Evolutionary conservation across 64 coral and sea anemone species (phyloP), one percentile per base, ranked within the genome.

Genomic region (Montipora capricornis): DNA sequence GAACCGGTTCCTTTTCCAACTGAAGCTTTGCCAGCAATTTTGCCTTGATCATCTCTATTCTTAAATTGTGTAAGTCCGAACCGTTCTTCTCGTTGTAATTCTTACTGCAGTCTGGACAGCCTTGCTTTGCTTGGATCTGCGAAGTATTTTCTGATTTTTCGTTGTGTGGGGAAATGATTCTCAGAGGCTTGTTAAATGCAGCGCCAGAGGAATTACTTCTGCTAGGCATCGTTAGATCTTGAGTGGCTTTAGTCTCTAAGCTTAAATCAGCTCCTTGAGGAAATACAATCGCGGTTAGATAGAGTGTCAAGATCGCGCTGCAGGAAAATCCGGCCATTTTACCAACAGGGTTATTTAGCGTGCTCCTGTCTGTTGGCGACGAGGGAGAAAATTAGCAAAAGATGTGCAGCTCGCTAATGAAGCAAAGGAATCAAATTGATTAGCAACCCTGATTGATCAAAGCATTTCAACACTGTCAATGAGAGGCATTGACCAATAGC

Each of bases 281-380:
- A 86, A 86, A 49, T 50, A 68, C 68, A 49, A 86, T 86, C 82
- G 82, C 66, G 66, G 82, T 86, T 86, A 86, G 62, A 86, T 86
- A 73, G 44, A 86, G 64, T 71, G 66, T 45, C 5, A 86, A 86
- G 47, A 70, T 19, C 46, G 60, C 45, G 17, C 82, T 86, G 66
- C 66, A 86, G 66, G 82, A 15, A 86, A 86, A 73, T 86, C 82
- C 66, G 82, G 82, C 82, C 82, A 86, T 86, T 86, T 70, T 73
- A 86, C 44, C 11, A 86, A 69, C 59, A 86, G 82, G 17, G 53
- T 57, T 6, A 57, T 71, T 47, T 67, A 22, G 47, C 37, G 62
- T 20, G 64, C n/a, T 73, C 16, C 66, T 70, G 82, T 22, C 7
- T 86, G 66, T 49, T 24, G 6, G 5, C 66, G 82, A 51, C 47